Conservation (phyloP, 2,113 vertebrate genomes). For the Ptilonorhynchus violaceus region DNA sequence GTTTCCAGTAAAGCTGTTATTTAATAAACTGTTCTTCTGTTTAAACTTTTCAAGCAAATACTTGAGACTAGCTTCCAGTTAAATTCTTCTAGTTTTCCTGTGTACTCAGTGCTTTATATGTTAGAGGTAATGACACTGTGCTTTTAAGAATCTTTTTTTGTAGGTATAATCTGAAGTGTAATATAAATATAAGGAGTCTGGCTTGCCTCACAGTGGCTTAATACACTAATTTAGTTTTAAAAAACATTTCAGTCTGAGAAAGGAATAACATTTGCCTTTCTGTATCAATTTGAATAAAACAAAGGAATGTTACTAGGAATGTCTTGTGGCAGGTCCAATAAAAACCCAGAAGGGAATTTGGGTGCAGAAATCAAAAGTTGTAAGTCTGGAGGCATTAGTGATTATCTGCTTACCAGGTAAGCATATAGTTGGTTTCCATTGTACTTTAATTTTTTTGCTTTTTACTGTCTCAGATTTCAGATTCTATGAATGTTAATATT, state of each 20-base stretch:
- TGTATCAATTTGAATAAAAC: slow-evolving; percentile 17
- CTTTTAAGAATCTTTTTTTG: slow-evolving; percentile 26
- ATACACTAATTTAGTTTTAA: slow-evolving; percentile 41
- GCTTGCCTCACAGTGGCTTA: slow-evolving; percentile 42
- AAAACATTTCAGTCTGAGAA: slow-evolving; percentile 39
- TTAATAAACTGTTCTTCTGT: slow-evolving; percentile 21
- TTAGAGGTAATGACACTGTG: slow-evolving; percentile 7
- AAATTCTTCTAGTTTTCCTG: not conserved
- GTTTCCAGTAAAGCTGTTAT: slow-evolving; percentile 4
- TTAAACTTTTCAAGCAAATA: not conserved
- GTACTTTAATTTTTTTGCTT: not conserved
- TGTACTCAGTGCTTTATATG: slow-evolving; percentile 14
- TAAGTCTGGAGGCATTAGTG: not conserved
- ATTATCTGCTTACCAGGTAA: not conserved
- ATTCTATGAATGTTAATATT: not conserved
- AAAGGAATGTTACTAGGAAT: not conserved
- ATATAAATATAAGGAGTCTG: slow-evolving; percentile 64
- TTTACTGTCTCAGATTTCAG: not conserved
- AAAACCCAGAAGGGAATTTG: not conserved
- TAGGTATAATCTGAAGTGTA: slow-evolving; percentile 14
- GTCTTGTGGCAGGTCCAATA: not conserved
- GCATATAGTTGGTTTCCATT: not conserved
- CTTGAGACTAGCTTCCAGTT: slow-evolving; percentile 19
- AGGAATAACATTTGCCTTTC: not conserved
- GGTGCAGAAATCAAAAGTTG: not conserved